phyloP scores from a whole-genome alignment of 2,113 vertebrate genomes.

The Spilogale gracilis region DNA sequence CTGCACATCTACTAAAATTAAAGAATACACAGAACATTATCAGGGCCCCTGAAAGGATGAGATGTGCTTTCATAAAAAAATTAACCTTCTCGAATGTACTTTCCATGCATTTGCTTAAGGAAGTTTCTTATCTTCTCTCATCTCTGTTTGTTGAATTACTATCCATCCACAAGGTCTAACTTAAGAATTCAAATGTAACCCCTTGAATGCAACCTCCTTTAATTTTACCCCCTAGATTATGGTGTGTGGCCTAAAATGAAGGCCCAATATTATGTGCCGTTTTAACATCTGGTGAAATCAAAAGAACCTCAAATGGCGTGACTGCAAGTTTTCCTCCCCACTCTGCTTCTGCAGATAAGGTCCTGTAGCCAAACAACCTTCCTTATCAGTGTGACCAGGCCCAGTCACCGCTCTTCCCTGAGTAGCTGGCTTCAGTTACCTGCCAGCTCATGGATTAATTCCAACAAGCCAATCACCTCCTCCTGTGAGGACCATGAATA shows the following conservation, averaged over 20 bases:
- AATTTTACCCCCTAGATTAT: not conserved
- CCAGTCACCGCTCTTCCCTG: not conserved
- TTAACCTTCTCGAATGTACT: not conserved
- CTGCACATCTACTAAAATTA: not conserved
- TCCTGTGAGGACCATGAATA: not conserved
- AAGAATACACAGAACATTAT: not conserved
- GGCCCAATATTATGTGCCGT: not conserved
- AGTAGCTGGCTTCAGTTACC: not conserved
- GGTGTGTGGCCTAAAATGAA: not conserved
- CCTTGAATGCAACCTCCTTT: not conserved
- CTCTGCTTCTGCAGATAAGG: not conserved
- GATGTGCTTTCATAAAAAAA: not conserved
- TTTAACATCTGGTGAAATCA: not conserved
- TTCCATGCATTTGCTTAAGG: not conserved
- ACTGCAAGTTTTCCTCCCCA: not conserved
- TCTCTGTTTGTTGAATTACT: not conserved
- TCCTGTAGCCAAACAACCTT: not conserved
- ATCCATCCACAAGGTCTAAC: not conserved
- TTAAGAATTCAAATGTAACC: not conserved
- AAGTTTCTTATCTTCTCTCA: not conserved
- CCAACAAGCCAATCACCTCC: not conserved
- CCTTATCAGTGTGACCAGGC: not conserved
- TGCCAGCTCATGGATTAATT: not conserved
- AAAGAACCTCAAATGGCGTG: not conserved
- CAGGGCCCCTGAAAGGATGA: not conserved